A percentile compares a stretch with the other conserved stretches of the same genome.
Evolutionary conservation across 2,888 invertebrate species (phyloP).

Genomic region (Rotaria sp.): DNA sequence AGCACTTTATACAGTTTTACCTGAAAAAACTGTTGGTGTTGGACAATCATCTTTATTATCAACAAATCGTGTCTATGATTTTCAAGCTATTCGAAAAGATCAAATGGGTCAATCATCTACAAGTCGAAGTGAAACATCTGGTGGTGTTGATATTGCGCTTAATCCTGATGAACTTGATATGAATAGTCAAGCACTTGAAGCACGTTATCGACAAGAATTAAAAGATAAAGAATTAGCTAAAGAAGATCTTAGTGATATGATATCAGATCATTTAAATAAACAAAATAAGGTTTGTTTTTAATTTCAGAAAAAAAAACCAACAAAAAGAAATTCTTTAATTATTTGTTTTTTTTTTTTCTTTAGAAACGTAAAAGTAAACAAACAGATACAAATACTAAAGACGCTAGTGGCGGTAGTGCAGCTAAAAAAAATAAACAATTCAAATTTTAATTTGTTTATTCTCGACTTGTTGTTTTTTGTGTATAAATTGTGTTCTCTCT

Average conservation of each 20-base stretch:
- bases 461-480: background rate
- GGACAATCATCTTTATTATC: conserved; percentile 74
- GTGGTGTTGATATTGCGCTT: conserved; percentile 64
- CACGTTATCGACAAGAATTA: conserved; percentile 41
- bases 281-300: background rate
- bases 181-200: conserved; percentile 81
- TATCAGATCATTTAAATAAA: background rate
- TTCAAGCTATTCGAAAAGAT: background rate
- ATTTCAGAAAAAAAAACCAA: background rate
- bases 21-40: conserved; percentile 73
- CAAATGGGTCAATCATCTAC: background rate
- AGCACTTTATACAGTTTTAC: conserved; percentile 84
- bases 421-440: background rate
- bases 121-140: background rate
- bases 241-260: conserved; percentile 19
- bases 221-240: conserved; percentile 19
- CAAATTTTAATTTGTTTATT: conserved; percentile 7
- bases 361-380: conserved; percentile 24
- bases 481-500: background rate
- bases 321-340: background rate
- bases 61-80: conserved; percentile 93
- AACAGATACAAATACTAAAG: conserved; percentile 1
- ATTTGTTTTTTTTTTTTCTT: background rate
- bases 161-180: conserved; percentile 94
- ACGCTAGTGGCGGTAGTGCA: background rate